Conservation (phyloP, 2,888 invertebrate genomes). For the Anaspis maculata region DNA sequence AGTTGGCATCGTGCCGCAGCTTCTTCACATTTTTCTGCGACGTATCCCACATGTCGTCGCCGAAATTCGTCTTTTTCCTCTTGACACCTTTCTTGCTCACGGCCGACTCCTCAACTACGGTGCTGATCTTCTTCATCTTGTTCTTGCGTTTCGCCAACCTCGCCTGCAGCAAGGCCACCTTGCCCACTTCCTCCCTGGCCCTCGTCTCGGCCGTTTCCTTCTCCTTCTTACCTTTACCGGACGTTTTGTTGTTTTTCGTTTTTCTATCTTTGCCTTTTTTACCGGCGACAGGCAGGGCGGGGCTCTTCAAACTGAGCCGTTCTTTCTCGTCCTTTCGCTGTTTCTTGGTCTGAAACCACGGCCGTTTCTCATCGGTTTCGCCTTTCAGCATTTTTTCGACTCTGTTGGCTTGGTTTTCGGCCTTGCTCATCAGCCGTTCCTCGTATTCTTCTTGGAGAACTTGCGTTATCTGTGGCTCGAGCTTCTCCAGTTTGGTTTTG, state of each 20-base stretch:
- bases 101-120: slow-evolving; percentile 45
- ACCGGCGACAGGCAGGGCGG: too few species aligned
- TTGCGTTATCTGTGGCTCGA: slow-evolving; percentile 74
- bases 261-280: slow-evolving; percentile 20
- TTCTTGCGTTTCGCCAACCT: slow-evolving; percentile 71
- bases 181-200: slow-evolving; percentile 52
- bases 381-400: slow-evolving; percentile 55
- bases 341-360: slow-evolving; percentile 82
- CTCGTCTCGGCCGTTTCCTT: slow-evolving; percentile 53
- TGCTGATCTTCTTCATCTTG: slow-evolving; percentile 59
- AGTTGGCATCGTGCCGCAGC: slow-evolving; percentile 59
- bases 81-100: slow-evolving; percentile 37
- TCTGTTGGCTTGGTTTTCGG: slow-evolving; percentile 77
- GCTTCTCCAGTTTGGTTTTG: slow-evolving; percentile 56
- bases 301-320: slow-evolving; percentile 44
- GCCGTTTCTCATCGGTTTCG: slow-evolving; percentile 36
- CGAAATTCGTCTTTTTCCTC: slow-evolving; percentile 67
- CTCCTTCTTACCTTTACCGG: background rate
- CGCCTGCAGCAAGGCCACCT: slow-evolving; percentile 75
- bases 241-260: slow-evolving; percentile 9
- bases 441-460: slow-evolving; percentile 79
- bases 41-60: slow-evolving; percentile 72
- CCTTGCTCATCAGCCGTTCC: slow-evolving; percentile 71
- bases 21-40: slow-evolving; percentile 67
- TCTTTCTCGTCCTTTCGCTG: slow-evolving; percentile 74